phyloP scores from a whole-genome alignment of 2,888 invertebrate genomes.

The Glaucopsyche alexis region DNA sequence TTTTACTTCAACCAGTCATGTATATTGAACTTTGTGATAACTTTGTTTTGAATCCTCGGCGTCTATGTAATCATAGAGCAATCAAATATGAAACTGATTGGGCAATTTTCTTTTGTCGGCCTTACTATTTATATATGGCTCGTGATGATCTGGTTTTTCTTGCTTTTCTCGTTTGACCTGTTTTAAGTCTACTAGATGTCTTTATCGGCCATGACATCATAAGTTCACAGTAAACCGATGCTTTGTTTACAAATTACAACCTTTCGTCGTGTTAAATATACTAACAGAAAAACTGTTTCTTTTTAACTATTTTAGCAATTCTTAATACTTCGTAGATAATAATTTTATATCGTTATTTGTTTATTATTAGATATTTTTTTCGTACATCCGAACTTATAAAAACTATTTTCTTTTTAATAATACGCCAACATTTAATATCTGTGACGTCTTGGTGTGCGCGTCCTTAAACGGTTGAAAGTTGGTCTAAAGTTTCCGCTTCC shows the following conservation, averaged over 20 bases:
- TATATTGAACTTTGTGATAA: constrained; percentile 56
- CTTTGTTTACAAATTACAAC: not conserved
- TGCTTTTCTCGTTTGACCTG: constrained; percentile 14
- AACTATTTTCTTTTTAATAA: not conserved
- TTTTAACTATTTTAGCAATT: not conserved
- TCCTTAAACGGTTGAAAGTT: constrained; percentile 19
- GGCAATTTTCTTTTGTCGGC: constrained; percentile 5
- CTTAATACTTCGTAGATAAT: too few species aligned
- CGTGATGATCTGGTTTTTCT: not conserved
- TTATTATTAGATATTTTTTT: too few species aligned
- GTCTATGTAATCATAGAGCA: not conserved
- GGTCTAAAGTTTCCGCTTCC: constrained; percentile 23
- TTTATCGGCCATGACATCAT: constrained; percentile 9
- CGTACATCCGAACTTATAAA: too few species aligned
- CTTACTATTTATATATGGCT: not conserved
- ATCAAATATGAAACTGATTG: constrained; percentile 17
- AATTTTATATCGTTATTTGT: too few species aligned
- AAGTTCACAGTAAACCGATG: not conserved
- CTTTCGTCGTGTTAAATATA: not conserved
- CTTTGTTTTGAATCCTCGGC: constrained; percentile 30
- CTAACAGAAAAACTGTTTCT: not conserved
- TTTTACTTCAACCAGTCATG: constrained; percentile 39
- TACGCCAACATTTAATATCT: not conserved
- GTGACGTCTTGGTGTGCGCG: not conserved
- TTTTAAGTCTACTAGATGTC: not conserved